Conservation (phyloP, 2,797 vertebrate species). For the Sebastes wilsoni region DNA sequence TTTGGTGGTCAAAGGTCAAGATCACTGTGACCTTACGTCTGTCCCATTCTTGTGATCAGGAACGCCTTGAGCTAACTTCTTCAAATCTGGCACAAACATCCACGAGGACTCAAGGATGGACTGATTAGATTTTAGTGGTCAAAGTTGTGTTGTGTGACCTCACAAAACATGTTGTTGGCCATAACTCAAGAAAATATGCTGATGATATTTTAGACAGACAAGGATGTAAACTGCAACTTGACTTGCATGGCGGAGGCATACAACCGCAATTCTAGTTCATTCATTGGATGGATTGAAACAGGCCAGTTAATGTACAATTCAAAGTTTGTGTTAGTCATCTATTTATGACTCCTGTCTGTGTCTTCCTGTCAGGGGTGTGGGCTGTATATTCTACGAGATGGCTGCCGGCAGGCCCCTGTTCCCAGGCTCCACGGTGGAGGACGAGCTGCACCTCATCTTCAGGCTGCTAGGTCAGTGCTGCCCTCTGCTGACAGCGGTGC, state of each 20-base stretch:
- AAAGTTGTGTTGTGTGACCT: background rate
- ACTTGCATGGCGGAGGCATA: background rate
- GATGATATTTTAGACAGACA: background rate
- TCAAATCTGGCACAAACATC: too few species aligned
- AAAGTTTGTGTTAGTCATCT: background rate
- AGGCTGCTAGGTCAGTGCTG: conserved; percentile 81
- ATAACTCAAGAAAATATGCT: background rate
- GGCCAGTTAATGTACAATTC: background rate
- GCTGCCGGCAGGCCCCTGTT: conserved; percentile 83
- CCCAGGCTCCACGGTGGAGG: conserved; percentile 84
- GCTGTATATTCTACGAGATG: conserved; percentile 86
- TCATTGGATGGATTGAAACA: background rate
- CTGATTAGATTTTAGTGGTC: background rate
- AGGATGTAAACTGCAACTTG: background rate
- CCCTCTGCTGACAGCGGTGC: conserved; percentile 65
- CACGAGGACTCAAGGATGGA: too few species aligned
- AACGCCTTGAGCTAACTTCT: background rate
- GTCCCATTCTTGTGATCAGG: too few species aligned
- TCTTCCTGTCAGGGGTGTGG: conserved; percentile 78
- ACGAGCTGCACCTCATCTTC: conserved; percentile 85
- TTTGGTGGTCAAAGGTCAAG: too few species aligned
- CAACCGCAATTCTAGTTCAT: background rate
- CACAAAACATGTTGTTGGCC: background rate
- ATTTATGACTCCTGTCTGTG: conserved; percentile 8
- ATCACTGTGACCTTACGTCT: too few species aligned